Evolutionary conservation across 1,140 invertebrate genomes (phyloP).

Genomic region (Sipha flava): DNA sequence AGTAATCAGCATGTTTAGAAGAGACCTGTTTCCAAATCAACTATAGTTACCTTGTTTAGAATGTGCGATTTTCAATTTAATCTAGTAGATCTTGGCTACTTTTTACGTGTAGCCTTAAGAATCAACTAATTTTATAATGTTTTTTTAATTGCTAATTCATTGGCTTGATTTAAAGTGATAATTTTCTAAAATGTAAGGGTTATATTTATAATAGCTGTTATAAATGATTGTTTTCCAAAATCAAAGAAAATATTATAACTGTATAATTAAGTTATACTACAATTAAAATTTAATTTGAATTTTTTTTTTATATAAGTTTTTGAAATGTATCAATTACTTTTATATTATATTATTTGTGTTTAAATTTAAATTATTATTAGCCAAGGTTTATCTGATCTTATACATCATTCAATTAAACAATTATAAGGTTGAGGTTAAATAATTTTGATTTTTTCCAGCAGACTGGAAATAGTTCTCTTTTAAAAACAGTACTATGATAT

Average conservation of each 20-base stretch:
- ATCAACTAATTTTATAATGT: neutral
- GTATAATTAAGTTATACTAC: constrained; percentile 21
- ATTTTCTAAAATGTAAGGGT: neutral
- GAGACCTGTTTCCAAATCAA: constrained; percentile 20
- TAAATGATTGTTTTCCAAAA: neutral
- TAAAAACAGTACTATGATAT: neutral
- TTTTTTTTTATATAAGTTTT: neutral
- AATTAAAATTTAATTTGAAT: constrained; percentile 7
- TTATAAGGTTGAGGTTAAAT: neutral
- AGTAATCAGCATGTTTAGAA: neutral
- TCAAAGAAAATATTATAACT: neutral
- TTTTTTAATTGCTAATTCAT: neutral
- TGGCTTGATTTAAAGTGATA: constrained; percentile 17
- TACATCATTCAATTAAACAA: neutral
- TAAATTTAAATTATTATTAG: neutral
- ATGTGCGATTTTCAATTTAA: neutral
- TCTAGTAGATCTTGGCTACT: constrained; percentile 18
- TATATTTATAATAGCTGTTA: neutral
- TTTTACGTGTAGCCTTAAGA: neutral
- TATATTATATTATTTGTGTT: constrained; percentile 5
- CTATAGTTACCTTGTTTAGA: constrained; percentile 14
- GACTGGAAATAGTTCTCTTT: constrained; percentile 17
- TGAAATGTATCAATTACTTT: neutral
- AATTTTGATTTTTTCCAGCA: neutral
- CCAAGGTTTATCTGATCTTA: constrained; percentile 5